Conservation (phyloP, 2,888 invertebrate species). For the Clostera curtula region DNA sequence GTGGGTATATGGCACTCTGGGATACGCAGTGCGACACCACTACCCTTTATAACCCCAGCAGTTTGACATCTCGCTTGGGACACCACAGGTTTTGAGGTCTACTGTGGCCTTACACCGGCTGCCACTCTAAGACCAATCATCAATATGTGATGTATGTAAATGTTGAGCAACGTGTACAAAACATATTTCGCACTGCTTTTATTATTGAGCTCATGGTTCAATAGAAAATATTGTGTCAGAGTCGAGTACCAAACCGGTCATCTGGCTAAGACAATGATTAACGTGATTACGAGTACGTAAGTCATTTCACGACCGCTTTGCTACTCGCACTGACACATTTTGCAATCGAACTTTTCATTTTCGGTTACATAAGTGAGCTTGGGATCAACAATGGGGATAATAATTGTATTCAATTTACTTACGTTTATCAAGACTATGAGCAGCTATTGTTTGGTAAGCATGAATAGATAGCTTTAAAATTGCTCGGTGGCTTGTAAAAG, state of each 20-base stretch:
- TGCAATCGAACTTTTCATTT: slow-evolving; percentile 20
- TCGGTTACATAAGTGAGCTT: slow-evolving; percentile 17
- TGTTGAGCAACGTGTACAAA: no score
- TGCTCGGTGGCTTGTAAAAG: no score
- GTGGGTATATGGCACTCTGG: no score
- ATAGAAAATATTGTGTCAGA: slow-evolving; percentile 18
- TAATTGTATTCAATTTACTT: slow-evolving; percentile 1
- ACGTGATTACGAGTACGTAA: slow-evolving; percentile 36
- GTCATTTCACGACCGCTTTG: slow-evolving; percentile 29
- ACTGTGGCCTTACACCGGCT: no score
- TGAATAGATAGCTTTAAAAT: not conserved
- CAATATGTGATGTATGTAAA: no score
- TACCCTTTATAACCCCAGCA: no score
- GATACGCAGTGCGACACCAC: no score
- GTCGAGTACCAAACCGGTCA: slow-evolving; percentile 30
- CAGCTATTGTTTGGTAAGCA: not conserved
- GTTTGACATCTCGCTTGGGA: no score
- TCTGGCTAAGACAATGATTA: slow-evolving; percentile 31
- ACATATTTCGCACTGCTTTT: no score
- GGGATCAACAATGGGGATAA: slow-evolving; percentile 12
- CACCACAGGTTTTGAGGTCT: no score
- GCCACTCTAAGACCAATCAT: no score
- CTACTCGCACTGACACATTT: slow-evolving; percentile 26
- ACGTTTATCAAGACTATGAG: not conserved
- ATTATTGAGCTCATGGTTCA: no score